Percentiles rank a stretch among this genome's conserved stretches.
phyloP scores from a whole-genome alignment of 2,888 invertebrate genomes.

The Argyra leucocephala region DNA sequence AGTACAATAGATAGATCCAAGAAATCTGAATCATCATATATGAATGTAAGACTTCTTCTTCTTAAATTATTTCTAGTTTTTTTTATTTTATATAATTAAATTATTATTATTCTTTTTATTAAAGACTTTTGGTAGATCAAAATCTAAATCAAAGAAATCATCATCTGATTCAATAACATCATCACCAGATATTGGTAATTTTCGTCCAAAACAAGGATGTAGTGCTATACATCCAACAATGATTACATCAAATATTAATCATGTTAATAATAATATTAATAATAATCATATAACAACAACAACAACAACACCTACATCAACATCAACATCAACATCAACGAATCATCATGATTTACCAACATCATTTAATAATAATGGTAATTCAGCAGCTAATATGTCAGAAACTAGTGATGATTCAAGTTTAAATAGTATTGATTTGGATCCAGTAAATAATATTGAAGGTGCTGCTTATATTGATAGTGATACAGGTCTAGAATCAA shows the following conservation, averaged over 20 bases:
- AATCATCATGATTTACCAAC: constrained; percentile 14
- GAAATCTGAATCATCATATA: background rate
- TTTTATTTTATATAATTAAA: background rate
- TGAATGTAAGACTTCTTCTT: constrained; percentile 4
- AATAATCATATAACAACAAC: background rate
- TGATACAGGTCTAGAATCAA: constrained; percentile 84
- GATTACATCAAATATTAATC: background rate
- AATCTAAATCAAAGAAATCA: constrained; percentile 36
- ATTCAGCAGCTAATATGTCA: constrained; percentile 18
- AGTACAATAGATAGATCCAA: constrained; percentile 26
- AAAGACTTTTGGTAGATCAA: constrained; percentile 37
- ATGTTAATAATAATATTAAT: constrained; percentile 14
- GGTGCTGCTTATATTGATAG: constrained; percentile 66
- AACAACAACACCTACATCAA: constrained; percentile 28
- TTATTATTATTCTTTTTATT: constrained; percentile 13
- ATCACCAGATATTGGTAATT: constrained; percentile 42
- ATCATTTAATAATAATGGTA: constrained; percentile 15
- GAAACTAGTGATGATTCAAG: constrained; percentile 67
- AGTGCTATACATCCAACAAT: background rate
- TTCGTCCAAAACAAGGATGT: constrained; percentile 30
- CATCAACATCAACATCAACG: constrained; percentile 29
- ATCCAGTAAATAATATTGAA: constrained; percentile 47
- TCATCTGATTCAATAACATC: constrained; percentile 42
- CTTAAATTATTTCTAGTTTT: background rate
- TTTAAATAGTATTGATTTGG: constrained; percentile 74